These are phyloP conservation scores for Serripes groenlandicus DNA, from an alignment of 2,888 invertebrate species.

Conservation along the genomic window DNA sequence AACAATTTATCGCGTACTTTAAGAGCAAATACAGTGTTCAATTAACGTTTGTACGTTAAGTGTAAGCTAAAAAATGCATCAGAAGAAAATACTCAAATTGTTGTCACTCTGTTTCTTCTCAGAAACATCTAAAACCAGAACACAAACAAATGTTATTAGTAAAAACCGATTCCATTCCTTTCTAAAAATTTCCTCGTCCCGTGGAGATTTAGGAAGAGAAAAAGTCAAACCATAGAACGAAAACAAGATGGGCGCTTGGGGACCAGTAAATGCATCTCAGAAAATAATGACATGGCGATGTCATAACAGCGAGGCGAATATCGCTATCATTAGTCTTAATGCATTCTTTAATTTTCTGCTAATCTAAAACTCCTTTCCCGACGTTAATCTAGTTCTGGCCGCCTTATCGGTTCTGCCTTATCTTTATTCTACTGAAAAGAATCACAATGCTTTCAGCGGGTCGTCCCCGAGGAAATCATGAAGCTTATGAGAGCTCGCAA, in stretches of 20 bases:
- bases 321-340: conserved; percentile 69
- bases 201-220: neutral
- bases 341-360: conserved; percentile 72
- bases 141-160: no score
- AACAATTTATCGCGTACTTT: no score
- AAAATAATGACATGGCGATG: conserved; percentile 62
- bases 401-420: conserved; percentile 64
- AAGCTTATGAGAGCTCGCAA: conserved; percentile 59
- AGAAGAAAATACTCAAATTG: no score
- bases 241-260: conserved; percentile 51
- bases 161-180: neutral
- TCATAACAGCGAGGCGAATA: conserved; percentile 57
- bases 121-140: no score
- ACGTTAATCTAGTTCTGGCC: conserved; percentile 64
- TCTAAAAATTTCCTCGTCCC: neutral
- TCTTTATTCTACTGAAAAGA: conserved; percentile 68
- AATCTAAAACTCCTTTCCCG: conserved; percentile 67
- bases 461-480: conserved; percentile 68
- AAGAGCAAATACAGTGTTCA: no score
- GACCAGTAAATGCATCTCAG: conserved; percentile 47
- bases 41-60: no score
- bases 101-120: no score
- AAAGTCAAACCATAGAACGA: conserved; percentile 27
- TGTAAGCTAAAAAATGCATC: no score
- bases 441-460: conserved; percentile 72